Evolutionary conservation across 1,140 invertebrate genomes (phyloP), one percentile per base, ranked within the genome.

Genomic region (Mycetomoellerius zeteki): DNA sequence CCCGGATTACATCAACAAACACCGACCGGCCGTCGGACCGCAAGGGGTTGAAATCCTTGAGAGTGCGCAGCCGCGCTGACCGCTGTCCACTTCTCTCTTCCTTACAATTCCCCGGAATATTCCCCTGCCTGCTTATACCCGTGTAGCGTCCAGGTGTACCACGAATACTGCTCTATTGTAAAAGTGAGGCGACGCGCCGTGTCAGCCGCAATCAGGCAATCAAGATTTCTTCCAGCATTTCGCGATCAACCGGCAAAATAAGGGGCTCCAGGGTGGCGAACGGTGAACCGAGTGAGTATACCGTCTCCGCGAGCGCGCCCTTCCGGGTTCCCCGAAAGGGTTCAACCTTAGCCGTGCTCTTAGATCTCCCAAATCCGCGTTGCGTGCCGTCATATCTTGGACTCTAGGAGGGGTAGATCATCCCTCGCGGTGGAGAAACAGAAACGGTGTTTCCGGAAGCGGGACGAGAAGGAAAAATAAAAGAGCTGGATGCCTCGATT

Each of bases 31-130:
- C 43, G 72, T 16, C 3, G 30, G 21, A 7, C 62, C 58, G 33
- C 60, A 37, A 43, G 81, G 81, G 89, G 89, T 80, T 67, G 71
- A 69, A 62, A 67, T 8, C 16, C 50, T 24, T 8, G 27, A 14
- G n/a, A 92, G 56, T 58, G 93, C 93, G 93, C 93, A 94, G 90
- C 16, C 93, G 93, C 92, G 85, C 50, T 93, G 93, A 93, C 93
- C 93, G 89, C 37, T 93, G 92, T 91, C 92, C 93, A 92, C 84
- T 87, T 86, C 78, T 81, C 77, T 67, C 24, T 47, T 47, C 30
- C 75, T 62, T 56, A 54, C 43, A 16, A 50, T 81, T 33, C 64
- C 82, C 37, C 50, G 52, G 69, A 86, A 81, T 90, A 80, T 88
- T 65, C 75, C 50, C 50, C n/a, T 47, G 64, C 56, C 85, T 65